Conservation (phyloP, 1,140 invertebrate species). For the Dendrolimus punctatus region DNA sequence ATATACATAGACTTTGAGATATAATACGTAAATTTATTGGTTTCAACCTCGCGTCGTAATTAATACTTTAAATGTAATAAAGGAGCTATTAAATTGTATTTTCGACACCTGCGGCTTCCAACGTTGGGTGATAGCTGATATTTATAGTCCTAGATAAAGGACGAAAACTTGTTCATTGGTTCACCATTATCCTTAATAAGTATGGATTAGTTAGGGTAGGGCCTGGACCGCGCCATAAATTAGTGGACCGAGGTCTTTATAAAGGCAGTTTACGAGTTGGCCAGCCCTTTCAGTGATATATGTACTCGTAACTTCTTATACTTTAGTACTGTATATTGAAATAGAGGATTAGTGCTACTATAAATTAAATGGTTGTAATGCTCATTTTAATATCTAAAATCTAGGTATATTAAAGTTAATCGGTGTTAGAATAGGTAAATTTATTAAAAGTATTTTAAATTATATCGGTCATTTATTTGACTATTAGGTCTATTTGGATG, state of each 20-base stretch:
- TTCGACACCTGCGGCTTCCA: slow-evolving; percentile 55
- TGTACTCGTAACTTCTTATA: too few relatives aligned
- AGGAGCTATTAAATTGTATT: slow-evolving; percentile 54
- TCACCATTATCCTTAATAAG: slow-evolving; percentile 69
- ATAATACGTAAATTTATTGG: too few relatives aligned
- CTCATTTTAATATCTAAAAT: too few relatives aligned
- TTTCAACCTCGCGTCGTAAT: slow-evolving; percentile 11
- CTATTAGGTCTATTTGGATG: too few relatives aligned
- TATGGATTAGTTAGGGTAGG: slow-evolving; percentile 62
- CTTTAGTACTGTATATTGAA: too few relatives aligned
- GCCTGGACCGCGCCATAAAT: slow-evolving; percentile 52
- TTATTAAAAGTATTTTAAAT: too few relatives aligned
- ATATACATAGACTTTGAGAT: too few relatives aligned
- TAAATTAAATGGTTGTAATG: too few relatives aligned
- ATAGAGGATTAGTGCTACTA: too few relatives aligned
- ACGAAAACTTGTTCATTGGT: slow-evolving; percentile 60
- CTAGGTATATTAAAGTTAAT: too few relatives aligned
- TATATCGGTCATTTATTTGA: too few relatives aligned
- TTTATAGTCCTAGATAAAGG: slow-evolving; percentile 61
- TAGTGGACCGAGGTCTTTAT: slow-evolving; percentile 51
- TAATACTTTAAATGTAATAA: slow-evolving; percentile 45
- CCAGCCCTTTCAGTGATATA: slow-evolving; percentile 22
- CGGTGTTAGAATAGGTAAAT: too few relatives aligned
- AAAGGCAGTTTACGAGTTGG: slow-evolving; percentile 51
- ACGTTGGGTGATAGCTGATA: slow-evolving; percentile 44